Base-by-base conservation (phyloP, 2,888 invertebrate genomes). In the Galeopsomyia nigrocyanea region DNA sequence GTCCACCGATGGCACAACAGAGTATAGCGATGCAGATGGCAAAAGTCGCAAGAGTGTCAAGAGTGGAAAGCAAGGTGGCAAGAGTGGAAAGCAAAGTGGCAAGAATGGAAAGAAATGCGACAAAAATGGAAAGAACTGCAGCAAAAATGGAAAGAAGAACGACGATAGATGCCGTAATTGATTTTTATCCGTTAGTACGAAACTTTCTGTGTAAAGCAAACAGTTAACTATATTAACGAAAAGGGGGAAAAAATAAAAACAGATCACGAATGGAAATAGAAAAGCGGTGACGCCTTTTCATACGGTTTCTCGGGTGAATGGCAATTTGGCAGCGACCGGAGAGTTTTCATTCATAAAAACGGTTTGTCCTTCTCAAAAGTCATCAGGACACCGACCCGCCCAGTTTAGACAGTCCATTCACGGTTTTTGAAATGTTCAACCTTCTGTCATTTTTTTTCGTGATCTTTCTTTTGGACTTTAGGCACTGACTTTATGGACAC, bases 311-410 rank as follows among this genome's bases (percentile, higher is more conserved):
- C 13, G n/a, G n/a, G 26, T 70, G 68, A 64, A 64, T 61, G 61
- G 50, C 60, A 71, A 74, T 68, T 74, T 71, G 68, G 64, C 10
- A 31, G n/a, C 53, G 58, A 50, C 53, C 39, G 39, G 39, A 56
- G 61, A 68, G 58, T 60, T 75, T 26, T 78, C 73, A 64, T 55
- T 64, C 50, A 74, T 22, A 57, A 73, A 71, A 71, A 62, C 31
- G 26, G 58, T 19, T 68, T 58, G 66, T 62, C 61, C 57, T 71
- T 70, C 62, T 53, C 22, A 31, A 53, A 64, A 69, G 53, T 60
- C 70, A 70, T 65, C 26, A 49, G 53, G 60, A 47, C 53, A 53
- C n/a, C 51, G 47, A 65, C 71, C 57, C 55, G 68, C 75, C 61
- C 75, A 64, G 19, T 17, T 7, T 1, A 57, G 53, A 31, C 26